Conservation (phyloP, 2,113 vertebrate genomes). For the Heptranchias perlo region DNA sequence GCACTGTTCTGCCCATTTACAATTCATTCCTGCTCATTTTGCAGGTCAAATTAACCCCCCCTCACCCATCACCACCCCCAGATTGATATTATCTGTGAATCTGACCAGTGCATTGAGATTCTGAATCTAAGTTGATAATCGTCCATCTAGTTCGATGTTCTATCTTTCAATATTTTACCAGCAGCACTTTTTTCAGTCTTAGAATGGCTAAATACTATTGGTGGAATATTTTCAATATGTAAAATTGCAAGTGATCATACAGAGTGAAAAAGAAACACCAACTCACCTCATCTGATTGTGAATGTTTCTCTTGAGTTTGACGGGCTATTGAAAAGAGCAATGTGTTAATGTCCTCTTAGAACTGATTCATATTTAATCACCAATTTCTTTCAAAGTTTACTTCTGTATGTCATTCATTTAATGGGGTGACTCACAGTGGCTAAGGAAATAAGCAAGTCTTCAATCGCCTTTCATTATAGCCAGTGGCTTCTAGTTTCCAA, state of each 20-base stretch:
- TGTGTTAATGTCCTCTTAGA: background rate
- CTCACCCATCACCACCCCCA: too few species aligned
- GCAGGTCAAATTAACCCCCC: too few species aligned
- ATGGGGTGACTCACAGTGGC: background rate
- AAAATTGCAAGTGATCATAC: background rate
- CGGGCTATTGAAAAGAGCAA: background rate
- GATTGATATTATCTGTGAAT: background rate
- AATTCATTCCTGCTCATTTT: too few species aligned
- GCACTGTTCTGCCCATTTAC: background rate
- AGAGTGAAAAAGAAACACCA: background rate
- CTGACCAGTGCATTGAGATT: background rate
- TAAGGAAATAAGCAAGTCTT: background rate
- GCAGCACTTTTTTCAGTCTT: background rate
- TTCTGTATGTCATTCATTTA: background rate
- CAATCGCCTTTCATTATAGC: conserved; percentile 1
- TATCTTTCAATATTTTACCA: background rate
- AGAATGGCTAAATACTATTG: background rate
- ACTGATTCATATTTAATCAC: background rate
- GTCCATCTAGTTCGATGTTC: background rate
- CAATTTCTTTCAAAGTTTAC: background rate
- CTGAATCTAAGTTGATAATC: background rate
- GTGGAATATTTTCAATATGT: background rate
- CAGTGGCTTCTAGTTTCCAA: background rate
- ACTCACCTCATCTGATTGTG: background rate
- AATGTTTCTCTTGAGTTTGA: background rate